These are phyloP conservation scores for Micronycteris hirsuta DNA, from an alignment of 2,113 vertebrate genomes.

Conservation along the genomic window DNA sequence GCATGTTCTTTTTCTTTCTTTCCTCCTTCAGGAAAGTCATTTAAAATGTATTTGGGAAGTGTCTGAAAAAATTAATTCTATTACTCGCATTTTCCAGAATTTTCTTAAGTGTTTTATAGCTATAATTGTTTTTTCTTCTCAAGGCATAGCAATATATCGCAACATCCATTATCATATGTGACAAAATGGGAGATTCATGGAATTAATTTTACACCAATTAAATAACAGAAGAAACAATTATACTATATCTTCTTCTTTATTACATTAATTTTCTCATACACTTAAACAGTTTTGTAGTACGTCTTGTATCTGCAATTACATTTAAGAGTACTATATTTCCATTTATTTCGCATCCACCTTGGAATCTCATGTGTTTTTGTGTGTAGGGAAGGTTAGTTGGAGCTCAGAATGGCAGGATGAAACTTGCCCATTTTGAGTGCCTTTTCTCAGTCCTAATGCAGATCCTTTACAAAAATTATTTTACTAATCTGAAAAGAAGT, in stretches of 20 bases:
- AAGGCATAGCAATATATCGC: conserved; percentile 10
- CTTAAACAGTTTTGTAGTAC: background rate
- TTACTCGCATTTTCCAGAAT: conserved; percentile 36
- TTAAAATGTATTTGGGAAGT: conserved; percentile 44
- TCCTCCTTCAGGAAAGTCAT: conserved; percentile 20
- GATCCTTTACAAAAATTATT: background rate
- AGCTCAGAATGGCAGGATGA: background rate
- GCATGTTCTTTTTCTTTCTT: background rate
- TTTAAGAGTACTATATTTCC: background rate
- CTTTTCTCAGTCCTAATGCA: background rate
- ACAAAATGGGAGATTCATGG: conserved; percentile 25
- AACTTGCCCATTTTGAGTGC: background rate
- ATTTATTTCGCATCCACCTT: background rate
- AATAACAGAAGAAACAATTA: background rate
- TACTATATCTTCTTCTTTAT: background rate
- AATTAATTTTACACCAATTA: conserved; percentile 44
- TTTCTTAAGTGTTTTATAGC: conserved; percentile 36
- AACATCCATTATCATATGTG: background rate
- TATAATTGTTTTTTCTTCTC: conserved; percentile 24
- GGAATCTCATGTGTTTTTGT: background rate
- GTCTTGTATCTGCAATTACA: background rate
- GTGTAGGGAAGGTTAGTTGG: background rate
- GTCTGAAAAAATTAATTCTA: conserved; percentile 34
- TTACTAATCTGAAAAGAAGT: background rate
- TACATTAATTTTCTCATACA: conserved; percentile 20